phyloP scores from a whole-genome alignment of 2,888 invertebrate genomes.

The Parnassius glacialis region DNA sequence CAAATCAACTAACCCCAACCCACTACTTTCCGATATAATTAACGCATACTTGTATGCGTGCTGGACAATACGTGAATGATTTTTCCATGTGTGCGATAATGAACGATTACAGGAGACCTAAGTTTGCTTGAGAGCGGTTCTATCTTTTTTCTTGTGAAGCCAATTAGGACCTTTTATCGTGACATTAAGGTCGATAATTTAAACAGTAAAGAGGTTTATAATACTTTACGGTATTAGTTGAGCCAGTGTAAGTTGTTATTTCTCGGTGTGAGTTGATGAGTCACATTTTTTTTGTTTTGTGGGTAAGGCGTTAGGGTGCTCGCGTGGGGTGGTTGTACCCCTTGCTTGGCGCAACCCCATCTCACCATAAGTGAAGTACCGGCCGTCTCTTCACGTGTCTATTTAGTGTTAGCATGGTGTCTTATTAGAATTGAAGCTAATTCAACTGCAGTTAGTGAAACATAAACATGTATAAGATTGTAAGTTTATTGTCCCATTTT shows the following conservation, averaged over 20 bases:
- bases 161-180: slow-evolving; percentile 55
- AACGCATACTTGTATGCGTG: slow-evolving; percentile 75
- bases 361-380: slow-evolving; percentile 81
- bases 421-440: slow-evolving; percentile 61
- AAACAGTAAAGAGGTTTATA: slow-evolving; percentile 49
- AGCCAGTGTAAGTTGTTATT: slow-evolving; percentile 57
- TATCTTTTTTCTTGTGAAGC: slow-evolving; percentile 40
- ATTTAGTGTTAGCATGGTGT: slow-evolving; percentile 56
- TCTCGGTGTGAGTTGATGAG: slow-evolving; percentile 79
- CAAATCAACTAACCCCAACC: slow-evolving; percentile 80
- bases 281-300: slow-evolving; percentile 82
- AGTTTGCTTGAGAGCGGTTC: slow-evolving; percentile 59
- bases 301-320: slow-evolving; percentile 77
- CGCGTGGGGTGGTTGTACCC: slow-evolving; percentile 68
- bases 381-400: slow-evolving; percentile 78
- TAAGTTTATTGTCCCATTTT: too few species aligned
- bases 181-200: slow-evolving; percentile 64
- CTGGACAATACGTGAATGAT: slow-evolving; percentile 67
- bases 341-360: slow-evolving; percentile 77
- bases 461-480: neutral
- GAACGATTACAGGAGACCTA: slow-evolving; percentile 78
- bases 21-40: slow-evolving; percentile 81
- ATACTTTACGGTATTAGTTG: slow-evolving; percentile 46
- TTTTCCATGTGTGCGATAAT: slow-evolving; percentile 74
- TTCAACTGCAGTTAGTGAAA: neutral